Evolutionary conservation across 2,797 vertebrate genomes (phyloP).

Genomic region (Dryobates pubescens): DNA sequence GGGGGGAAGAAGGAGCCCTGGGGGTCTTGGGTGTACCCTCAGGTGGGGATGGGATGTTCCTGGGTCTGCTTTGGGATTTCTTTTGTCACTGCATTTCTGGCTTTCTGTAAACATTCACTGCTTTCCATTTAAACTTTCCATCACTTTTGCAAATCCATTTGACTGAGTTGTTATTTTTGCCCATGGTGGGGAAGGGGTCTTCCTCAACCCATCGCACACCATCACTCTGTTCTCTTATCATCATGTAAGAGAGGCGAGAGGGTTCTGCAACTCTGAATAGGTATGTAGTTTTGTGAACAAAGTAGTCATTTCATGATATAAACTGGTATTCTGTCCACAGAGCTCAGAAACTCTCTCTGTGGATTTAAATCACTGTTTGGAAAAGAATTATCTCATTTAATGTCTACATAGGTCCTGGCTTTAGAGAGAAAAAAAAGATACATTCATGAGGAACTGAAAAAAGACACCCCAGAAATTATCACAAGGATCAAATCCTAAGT

Average conservation of each 20-base stretch:
- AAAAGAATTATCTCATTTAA: background rate
- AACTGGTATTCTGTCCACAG: background rate
- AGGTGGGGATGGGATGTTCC: too few species aligned
- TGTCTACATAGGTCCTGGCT: background rate
- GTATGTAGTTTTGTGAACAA: background rate
- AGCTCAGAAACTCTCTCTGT: background rate
- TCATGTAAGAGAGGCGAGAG: background rate
- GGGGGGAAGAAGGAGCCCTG: too few species aligned
- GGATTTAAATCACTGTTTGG: background rate
- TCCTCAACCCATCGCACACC: too few species aligned
- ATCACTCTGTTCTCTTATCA: background rate
- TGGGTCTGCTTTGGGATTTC: too few species aligned
- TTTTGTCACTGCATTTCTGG: too few species aligned
- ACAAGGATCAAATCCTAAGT: background rate
- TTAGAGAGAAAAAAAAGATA: background rate
- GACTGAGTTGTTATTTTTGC: too few species aligned
- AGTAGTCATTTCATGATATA: background rate
- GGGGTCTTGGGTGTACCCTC: too few species aligned
- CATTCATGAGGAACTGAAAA: background rate
- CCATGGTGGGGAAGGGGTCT: too few species aligned
- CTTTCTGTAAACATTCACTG: too few species aligned
- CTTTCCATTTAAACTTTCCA: too few species aligned
- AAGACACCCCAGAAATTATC: background rate
- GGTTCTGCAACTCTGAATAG: background rate
- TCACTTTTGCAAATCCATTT: too few species aligned